A percentile compares a stretch with the other conserved stretches of the same genome.
phyloP scores from a whole-genome alignment of 2,888 invertebrate genomes.

The Agrilus mali region DNA sequence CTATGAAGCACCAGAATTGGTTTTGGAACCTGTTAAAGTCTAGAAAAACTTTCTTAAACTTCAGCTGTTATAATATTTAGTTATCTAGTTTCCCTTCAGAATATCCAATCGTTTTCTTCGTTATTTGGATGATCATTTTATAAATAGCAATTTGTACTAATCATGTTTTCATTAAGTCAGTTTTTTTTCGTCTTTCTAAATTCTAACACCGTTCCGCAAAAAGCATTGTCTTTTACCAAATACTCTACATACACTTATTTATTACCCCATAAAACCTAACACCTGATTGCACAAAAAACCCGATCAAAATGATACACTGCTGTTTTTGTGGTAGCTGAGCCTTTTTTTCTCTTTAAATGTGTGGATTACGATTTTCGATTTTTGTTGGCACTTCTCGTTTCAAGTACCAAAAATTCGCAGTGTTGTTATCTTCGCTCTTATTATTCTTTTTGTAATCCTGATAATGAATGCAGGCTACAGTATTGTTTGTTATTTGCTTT shows the following conservation, averaged over 20 bases:
- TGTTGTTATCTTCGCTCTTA: too few species aligned
- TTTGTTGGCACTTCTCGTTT: too few species aligned
- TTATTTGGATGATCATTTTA: not conserved
- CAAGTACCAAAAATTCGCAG: too few species aligned
- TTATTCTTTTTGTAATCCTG: too few species aligned
- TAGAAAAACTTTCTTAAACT: conserved; percentile 19
- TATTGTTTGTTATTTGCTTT: too few species aligned
- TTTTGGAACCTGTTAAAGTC: conserved; percentile 30
- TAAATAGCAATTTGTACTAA: conserved; percentile 3
- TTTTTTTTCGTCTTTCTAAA: conserved; percentile 20
- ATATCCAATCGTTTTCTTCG: not conserved
- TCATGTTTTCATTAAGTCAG: conserved; percentile 6
- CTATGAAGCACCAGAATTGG: conserved; percentile 33
- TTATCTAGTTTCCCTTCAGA: conserved; percentile 2
- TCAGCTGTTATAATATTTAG: conserved; percentile 6
- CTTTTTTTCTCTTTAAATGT: not conserved
- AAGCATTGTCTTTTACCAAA: conserved; percentile 15
- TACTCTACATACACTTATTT: conserved; percentile 17
- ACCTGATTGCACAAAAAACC: conserved; percentile 78
- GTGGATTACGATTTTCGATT: not conserved
- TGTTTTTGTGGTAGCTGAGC: too few species aligned
- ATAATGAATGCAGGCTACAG: too few species aligned
- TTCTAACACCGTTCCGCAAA: conserved; percentile 27
- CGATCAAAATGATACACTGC: conserved; percentile 40
- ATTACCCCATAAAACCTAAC: conserved; percentile 46